Conservation (phyloP, 2,888 invertebrate genomes). For the Spicauda simplicius region DNA sequence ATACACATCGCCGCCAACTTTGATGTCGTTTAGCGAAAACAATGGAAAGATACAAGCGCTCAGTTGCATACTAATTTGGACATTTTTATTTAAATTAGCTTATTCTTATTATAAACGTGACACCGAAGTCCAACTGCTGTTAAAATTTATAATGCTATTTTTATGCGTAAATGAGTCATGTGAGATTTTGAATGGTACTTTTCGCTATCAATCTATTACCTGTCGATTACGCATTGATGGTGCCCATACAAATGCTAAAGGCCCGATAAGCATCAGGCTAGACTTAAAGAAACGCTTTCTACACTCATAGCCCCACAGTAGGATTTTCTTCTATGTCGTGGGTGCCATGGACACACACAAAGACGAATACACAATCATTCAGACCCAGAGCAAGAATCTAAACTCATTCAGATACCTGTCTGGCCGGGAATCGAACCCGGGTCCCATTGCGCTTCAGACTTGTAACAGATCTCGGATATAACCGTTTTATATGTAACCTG, state of each 20-base stretch:
- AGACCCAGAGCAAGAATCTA: too few species aligned
- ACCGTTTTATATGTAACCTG: too few species aligned
- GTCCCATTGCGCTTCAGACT: too few species aligned
- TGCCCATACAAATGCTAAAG: neutral
- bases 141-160: constrained; percentile 80
- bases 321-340: too few species aligned
- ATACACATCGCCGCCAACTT: constrained; percentile 76
- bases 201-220: constrained; percentile 56
- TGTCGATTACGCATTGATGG: constrained; percentile 33
- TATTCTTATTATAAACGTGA: constrained; percentile 78
- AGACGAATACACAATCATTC: too few species aligned
- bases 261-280: neutral
- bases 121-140: constrained; percentile 65
- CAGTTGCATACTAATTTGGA: constrained; percentile 73
- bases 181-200: constrained; percentile 68
- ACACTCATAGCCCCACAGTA: too few species aligned
- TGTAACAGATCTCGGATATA: too few species aligned
- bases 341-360: too few species aligned
- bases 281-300: neutral
- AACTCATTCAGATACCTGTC: too few species aligned
- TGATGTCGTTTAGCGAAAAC: constrained; percentile 84
- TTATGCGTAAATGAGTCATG: constrained; percentile 77
- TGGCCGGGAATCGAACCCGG: too few species aligned
- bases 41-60: constrained; percentile 75
- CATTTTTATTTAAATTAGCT: constrained; percentile 80